These are phyloP conservation scores for Trichomycterus rosablanca DNA, from an alignment of 2,113 vertebrate species.

Conservation along the genomic window DNA sequence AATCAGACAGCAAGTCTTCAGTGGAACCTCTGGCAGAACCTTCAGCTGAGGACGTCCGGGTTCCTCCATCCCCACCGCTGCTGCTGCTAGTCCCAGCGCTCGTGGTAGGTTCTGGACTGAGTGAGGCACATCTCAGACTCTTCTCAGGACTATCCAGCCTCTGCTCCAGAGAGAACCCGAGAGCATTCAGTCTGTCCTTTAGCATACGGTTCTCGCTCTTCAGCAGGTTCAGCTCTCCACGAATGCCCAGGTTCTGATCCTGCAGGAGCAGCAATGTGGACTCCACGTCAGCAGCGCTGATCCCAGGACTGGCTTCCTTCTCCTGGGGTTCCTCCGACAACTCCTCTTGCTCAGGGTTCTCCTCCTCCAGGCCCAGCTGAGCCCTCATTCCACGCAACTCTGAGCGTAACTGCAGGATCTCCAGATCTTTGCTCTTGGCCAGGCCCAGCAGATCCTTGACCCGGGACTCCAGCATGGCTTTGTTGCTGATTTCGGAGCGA, in stretches of 20 bases:
- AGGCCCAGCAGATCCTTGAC: conserved; percentile 78
- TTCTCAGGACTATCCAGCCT: conserved; percentile 77
- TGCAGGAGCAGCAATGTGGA: conserved; percentile 75
- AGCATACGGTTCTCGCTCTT: conserved; percentile 88
- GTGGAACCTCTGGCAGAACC: conserved; percentile 82
- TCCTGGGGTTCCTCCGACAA: conserved; percentile 41
- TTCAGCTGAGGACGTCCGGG: conserved; percentile 74
- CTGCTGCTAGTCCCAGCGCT: conserved; percentile 66
- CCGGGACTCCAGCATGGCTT: conserved; percentile 74
- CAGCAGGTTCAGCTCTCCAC: conserved; percentile 78
- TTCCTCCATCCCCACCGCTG: conserved; percentile 60
- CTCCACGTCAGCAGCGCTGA: conserved; percentile 73
- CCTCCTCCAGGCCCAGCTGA: conserved; percentile 69
- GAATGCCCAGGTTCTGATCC: conserved; percentile 80
- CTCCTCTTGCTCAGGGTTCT: conserved; percentile 13
- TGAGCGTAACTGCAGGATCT: conserved; percentile 76
- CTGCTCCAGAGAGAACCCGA: conserved; percentile 84
- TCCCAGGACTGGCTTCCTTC: conserved; percentile 57
- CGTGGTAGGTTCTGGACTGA: conserved; percentile 70
- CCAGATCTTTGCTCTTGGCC: conserved; percentile 80
- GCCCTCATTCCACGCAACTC: conserved; percentile 76
- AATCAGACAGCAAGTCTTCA: conserved; percentile 79
- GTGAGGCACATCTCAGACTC: conserved; percentile 69
- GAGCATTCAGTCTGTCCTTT: conserved; percentile 80
- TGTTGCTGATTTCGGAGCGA: conserved; percentile 80